phyloP scores from a whole-genome alignment of 2,113 vertebrate genomes.

The Genyomyrus donnyi region DNA sequence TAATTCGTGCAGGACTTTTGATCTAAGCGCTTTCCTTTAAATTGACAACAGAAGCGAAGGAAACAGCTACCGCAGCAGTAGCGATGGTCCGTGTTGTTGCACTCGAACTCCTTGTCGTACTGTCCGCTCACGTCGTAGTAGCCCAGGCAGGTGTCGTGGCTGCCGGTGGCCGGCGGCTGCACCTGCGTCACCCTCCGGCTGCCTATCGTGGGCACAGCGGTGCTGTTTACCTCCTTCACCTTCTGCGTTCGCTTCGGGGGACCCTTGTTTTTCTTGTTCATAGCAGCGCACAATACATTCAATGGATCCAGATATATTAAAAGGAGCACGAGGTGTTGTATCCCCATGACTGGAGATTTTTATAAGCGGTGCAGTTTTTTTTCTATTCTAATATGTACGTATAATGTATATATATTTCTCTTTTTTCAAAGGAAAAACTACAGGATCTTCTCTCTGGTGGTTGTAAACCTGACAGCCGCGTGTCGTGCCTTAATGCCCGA shows the following conservation, averaged over 20 bases:
- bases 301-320: constrained; percentile 63
- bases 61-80: constrained; percentile 98
- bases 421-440: constrained; percentile 25
- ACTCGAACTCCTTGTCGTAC: constrained; percentile 94
- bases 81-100: constrained; percentile 93
- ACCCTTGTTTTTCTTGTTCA: constrained; percentile 50
- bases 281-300: constrained; percentile 51
- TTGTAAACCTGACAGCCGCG: constrained; percentile 15
- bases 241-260: constrained; percentile 45
- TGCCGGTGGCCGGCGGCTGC: constrained; percentile 52
- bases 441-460: constrained; percentile 42
- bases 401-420: not conserved
- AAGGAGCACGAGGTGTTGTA: constrained; percentile 64
- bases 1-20: constrained; percentile 91
- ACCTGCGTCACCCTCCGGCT: constrained; percentile 53
- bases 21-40: constrained; percentile 84
- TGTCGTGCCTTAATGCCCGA: constrained; percentile 35
- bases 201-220: constrained; percentile 41
- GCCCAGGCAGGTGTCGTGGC: constrained; percentile 86
- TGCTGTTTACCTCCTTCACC: constrained; percentile 58
- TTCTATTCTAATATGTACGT: constrained; percentile 10
- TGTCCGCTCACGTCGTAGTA: constrained; percentile 98
- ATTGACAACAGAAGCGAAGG: constrained; percentile 96
- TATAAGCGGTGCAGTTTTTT: constrained; percentile 21
- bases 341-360: constrained; percentile 60